A percentile compares a stretch with the other conserved stretches of the same genome.
Conservation (phyloP, 2,888 invertebrate genomes). For the Phortica okadai region DNA sequence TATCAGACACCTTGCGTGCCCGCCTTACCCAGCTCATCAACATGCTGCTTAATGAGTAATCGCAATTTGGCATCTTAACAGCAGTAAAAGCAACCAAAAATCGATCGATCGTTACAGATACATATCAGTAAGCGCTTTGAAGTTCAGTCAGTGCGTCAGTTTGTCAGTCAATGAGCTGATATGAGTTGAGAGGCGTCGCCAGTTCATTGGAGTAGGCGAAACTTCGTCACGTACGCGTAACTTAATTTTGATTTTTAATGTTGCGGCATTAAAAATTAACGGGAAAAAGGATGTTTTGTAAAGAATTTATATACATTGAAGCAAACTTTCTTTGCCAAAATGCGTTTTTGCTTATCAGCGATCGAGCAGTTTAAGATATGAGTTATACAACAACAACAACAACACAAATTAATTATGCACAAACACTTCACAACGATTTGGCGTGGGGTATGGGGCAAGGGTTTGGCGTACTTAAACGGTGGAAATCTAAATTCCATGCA, state of each 20-base stretch:
- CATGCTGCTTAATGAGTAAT: conserved; percentile 1
- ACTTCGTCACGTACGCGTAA: conserved; percentile 28
- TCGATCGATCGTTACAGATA: conserved; percentile 16
- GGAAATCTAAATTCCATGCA: conserved; percentile 1
- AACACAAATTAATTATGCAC: conserved; percentile 15
- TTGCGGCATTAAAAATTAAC: conserved; percentile 22
- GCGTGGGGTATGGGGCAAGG: neutral
- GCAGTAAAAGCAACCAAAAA: neutral
- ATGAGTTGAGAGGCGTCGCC: neutral
- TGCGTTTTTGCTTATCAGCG: neutral
- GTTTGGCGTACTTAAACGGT: neutral
- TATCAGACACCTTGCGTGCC: neutral
- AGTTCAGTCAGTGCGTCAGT: neutral
- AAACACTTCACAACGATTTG: neutral
- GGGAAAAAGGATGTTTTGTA: neutral
- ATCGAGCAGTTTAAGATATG: neutral
- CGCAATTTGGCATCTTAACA: conserved; percentile 4
- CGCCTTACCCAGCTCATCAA: neutral
- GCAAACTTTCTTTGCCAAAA: too few species aligned
- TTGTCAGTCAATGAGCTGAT: neutral
- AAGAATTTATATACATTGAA: too few species aligned
- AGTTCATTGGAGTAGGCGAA: neutral
- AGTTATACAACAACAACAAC: neutral
- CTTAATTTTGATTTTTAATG: conserved; percentile 27
- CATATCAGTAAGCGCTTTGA: conserved; percentile 17